Evolutionary conservation across 2,888 invertebrate genomes (phyloP), one percentile per base, ranked within the genome.

Genomic region (Drosophila pseudotakahashii): DNA sequence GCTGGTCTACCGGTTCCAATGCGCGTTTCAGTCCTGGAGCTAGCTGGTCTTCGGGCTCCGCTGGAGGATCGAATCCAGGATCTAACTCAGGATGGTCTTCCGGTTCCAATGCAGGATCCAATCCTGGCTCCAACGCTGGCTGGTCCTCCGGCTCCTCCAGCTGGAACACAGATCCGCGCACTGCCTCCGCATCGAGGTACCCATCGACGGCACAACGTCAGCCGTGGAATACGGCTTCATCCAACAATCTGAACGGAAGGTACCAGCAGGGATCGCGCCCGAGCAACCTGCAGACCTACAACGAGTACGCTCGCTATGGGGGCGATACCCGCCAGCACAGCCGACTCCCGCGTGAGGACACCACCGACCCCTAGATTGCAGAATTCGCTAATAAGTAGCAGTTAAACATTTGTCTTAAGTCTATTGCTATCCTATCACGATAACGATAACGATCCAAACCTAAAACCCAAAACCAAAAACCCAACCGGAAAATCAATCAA

Each of bases 331-430:
- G 66, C 32, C 75, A 60, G 32, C 52, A 71, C 48, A 77, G 76
- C 39, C 73, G 88, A 57, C 79, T 76, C 61, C 78, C 84, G 30
- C 89, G 89, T 34, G 89, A 87, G 61, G 88, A 89, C 58, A 86
- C 89, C 34, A 70, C 57, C 60, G 79, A 88, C 61, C 79, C 86
- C 59, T 89, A 89, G 78, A 78, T 74, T 34, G 48, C 34, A 48
- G 32, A 11, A 11, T 84, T 79, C 64, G 53, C 55, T 30, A 79
- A 77, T 83, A 86, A 86, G 83, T 85, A 83, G 82, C 77, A 76
- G 77, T 77, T 76, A 87, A 77, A 78, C 75, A 75, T 79, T 76
- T 64, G 62, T 75, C 85, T 78, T 85, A 85, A 82, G 67, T 75
- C 72, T 80, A 81, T 81, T 75, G 82, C 79, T 76, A 77, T 70